Conservation (phyloP, 2,888 invertebrate species). For the Geotrupes spiniger region DNA sequence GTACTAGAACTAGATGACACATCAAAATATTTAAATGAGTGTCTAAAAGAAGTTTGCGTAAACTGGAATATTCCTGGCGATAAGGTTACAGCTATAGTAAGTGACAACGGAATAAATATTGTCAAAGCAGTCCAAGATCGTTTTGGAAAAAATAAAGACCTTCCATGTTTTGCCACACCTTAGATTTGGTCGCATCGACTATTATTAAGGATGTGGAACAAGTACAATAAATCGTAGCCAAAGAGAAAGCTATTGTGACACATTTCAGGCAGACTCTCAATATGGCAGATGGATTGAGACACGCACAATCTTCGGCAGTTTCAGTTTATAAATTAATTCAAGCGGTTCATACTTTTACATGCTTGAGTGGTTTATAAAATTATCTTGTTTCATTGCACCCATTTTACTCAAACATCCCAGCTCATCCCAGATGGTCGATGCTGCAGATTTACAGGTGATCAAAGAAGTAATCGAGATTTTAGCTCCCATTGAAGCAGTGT, state of each 20-base stretch:
- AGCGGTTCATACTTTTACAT: neutral
- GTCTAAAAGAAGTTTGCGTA: constrained; percentile 11
- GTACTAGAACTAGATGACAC: constrained; percentile 16
- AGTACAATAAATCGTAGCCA: neutral
- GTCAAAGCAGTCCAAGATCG: constrained; percentile 22
- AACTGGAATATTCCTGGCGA: constrained; percentile 24
- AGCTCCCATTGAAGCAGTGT: constrained; percentile 1
- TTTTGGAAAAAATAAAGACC: constrained; percentile 25
- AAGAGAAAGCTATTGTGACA: neutral
- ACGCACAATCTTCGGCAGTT: neutral
- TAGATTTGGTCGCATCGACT: neutral
- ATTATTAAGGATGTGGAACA: neutral
- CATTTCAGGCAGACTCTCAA: neutral
- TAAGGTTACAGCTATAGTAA: constrained; percentile 25
- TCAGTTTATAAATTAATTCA: constrained; percentile 1
- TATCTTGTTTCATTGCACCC: neutral
- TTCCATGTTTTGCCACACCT: constrained; percentile 25
- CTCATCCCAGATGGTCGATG: neutral
- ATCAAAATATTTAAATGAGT: constrained; percentile 9
- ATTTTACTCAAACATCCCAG: neutral
- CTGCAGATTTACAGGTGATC: neutral
- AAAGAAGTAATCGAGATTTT: neutral
- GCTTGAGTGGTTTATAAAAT: neutral
- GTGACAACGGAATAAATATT: constrained; percentile 28
- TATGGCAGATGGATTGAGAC: neutral